phyloP scores from a whole-genome alignment of 2,113 vertebrate genomes.

The Tapirus terrestris region DNA sequence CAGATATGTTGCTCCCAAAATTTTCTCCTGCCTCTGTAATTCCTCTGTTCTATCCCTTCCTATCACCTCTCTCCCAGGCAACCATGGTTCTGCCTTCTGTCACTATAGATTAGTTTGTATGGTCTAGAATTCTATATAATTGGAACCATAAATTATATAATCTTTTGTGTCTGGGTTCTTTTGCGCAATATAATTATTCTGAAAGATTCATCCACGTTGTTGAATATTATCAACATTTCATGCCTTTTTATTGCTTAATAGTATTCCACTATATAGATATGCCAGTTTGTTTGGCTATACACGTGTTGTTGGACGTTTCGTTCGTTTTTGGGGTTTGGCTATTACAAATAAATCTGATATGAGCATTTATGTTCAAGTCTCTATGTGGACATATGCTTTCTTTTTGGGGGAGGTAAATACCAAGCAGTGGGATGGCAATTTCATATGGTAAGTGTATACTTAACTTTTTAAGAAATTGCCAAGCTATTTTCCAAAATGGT shows the following conservation, averaged over 20 bases:
- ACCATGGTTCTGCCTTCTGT: background rate
- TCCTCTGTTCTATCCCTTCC: background rate
- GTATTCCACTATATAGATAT: background rate
- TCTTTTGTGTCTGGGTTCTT: background rate
- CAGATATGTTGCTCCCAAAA: background rate
- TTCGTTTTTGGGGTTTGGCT: background rate
- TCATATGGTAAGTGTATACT: background rate
- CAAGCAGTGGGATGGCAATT: background rate
- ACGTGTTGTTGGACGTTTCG: background rate
- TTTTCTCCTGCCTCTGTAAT: background rate
- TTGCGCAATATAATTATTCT: background rate
- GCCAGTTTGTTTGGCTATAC: background rate
- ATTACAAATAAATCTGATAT: background rate
- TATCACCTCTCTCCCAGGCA: background rate
- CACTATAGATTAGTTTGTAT: background rate
- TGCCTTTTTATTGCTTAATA: background rate
- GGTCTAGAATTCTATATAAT: background rate
- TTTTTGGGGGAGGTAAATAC: background rate
- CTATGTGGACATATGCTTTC: background rate
- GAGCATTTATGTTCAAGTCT: background rate
- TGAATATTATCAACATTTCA: background rate
- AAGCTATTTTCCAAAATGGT: background rate
- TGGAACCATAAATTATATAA: background rate
- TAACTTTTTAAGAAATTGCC: slow-evolving; percentile 27
- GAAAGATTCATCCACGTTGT: background rate